A percentile compares a stretch with the other conserved stretches of the same genome.
These are phyloP conservation scores for Aphrophora alni DNA, from an alignment of 2,888 invertebrate genomes.

Conservation along the genomic window DNA sequence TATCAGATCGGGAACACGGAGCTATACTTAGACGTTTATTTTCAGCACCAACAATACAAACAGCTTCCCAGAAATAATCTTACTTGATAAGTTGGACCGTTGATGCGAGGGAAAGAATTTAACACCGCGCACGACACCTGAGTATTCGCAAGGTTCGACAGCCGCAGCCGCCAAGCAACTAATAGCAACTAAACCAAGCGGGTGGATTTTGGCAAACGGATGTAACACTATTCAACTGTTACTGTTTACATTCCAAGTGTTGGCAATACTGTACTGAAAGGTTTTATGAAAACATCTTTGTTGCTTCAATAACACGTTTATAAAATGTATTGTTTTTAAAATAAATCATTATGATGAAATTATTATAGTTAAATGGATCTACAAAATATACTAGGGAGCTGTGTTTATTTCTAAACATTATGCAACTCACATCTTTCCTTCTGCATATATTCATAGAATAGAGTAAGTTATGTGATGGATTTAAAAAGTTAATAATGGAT, in stretches of 20 bases:
- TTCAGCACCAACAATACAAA: neutral
- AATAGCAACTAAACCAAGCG: neutral
- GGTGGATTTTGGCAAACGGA: neutral
- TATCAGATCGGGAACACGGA: neutral
- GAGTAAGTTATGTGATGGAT: too few relatives aligned
- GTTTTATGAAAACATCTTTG: neutral
- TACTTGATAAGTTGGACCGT: neutral
- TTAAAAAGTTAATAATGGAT: too few relatives aligned
- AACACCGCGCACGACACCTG: neutral
- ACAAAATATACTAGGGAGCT: too few relatives aligned
- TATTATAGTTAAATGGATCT: too few relatives aligned
- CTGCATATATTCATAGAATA: too few relatives aligned
- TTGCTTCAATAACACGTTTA: neutral
- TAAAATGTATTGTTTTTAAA: neutral
- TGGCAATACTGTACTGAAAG: neutral
- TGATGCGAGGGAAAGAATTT: constrained; percentile 9
- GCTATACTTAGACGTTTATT: constrained; percentile 4
- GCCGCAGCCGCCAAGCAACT: constrained; percentile 6
- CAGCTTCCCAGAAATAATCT: constrained; percentile 9
- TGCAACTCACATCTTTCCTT: too few relatives aligned
- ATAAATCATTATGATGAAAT: too few relatives aligned
- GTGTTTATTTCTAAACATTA: too few relatives aligned
- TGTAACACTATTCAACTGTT: neutral
- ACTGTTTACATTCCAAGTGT: neutral
- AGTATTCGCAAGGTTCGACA: constrained; percentile 6